Percentiles rank a stretch among this genome's conserved stretches.
phyloP scores from a whole-genome alignment of 2,797 vertebrate genomes.

The Morus bassanus region DNA sequence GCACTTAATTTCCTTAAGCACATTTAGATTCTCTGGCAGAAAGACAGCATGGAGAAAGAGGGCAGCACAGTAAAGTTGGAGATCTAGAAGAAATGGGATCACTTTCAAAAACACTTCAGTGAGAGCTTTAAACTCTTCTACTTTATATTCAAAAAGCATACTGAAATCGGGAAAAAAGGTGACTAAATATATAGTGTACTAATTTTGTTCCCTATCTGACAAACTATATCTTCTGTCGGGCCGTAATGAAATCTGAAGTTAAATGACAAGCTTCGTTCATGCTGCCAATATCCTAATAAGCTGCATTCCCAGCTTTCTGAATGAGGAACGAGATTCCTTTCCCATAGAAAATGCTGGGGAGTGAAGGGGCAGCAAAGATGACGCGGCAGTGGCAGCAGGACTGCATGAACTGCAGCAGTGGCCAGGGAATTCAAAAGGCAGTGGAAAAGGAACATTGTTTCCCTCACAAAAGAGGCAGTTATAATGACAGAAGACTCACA shows the following conservation, averaged over 20 bases:
- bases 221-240: neutral
- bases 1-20: neutral
- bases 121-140: neutral
- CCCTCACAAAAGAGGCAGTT: neutral
- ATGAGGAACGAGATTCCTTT: neutral
- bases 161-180: neutral
- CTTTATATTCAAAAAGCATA: neutral
- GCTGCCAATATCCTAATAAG: constrained; percentile 30
- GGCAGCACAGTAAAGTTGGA: neutral
- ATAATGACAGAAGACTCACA: neutral
- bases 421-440: neutral
- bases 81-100: neutral
- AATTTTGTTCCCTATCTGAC: neutral
- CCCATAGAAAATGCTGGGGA: neutral
- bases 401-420: neutral
- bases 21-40: neutral
- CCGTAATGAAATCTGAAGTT: neutral
- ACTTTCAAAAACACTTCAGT: neutral
- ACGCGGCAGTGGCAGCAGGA: neutral
- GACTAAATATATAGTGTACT: neutral
- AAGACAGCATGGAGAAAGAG: neutral
- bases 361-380: neutral
- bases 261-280: neutral
- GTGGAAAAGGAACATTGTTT: neutral
- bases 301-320: neutral